Percentiles rank a stretch among this genome's conserved stretches.
Conservation (phyloP, 2,888 invertebrate species). For the Diploptera punctata region DNA sequence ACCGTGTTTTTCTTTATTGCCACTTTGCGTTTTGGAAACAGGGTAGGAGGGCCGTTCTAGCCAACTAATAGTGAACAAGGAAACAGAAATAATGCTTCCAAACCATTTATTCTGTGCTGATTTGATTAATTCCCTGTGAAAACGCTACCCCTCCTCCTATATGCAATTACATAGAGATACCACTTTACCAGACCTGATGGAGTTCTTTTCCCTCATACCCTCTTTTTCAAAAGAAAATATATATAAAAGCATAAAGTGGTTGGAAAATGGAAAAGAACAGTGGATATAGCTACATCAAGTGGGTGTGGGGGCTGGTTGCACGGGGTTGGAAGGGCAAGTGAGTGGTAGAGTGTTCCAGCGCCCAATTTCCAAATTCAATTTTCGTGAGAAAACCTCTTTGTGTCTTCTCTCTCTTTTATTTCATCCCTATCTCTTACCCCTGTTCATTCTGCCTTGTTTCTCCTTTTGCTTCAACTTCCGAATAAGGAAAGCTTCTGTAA, state of each 20-base stretch:
- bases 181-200: not conserved
- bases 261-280: constrained; percentile 31
- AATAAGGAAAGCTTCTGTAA: constrained; percentile 11
- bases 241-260: constrained; percentile 36
- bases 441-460: not conserved
- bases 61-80: not conserved
- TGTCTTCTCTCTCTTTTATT: constrained; percentile 22
- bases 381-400: constrained; percentile 40
- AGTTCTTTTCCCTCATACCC: not conserved
- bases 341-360: constrained; percentile 36
- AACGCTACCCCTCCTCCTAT: constrained; percentile 3
- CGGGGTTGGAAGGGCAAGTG: constrained; percentile 22
- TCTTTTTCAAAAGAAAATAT: constrained; percentile 22
- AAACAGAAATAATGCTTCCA: constrained; percentile 5
- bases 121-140: constrained; percentile 23
- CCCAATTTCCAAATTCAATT: constrained; percentile 42
- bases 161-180: constrained; percentile 21
- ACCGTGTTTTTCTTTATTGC: constrained; percentile 13
- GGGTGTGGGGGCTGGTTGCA: constrained; percentile 8
- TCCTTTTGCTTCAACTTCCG: constrained; percentile 7
- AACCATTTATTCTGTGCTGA: constrained; percentile 22
- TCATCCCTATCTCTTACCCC: not conserved
- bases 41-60: not conserved
- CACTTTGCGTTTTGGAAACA: constrained; percentile 28
- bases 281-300: constrained; percentile 24